Conservation (phyloP, 1,140 invertebrate species). For the Cataglyphis hispanica region DNA sequence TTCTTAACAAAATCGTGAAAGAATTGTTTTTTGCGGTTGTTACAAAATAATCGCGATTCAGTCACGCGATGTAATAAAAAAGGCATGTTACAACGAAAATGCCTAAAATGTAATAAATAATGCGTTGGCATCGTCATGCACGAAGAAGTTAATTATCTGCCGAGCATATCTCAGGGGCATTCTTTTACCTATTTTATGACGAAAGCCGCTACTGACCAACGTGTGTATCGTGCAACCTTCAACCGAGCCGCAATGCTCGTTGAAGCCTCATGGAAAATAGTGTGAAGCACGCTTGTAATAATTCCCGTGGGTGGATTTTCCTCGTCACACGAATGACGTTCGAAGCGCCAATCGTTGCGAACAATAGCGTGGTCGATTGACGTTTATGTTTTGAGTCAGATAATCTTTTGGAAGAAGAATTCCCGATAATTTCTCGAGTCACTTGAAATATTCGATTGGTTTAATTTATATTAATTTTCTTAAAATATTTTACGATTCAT, state of each 20-base stretch:
- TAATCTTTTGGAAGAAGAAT: background rate
- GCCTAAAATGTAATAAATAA: background rate
- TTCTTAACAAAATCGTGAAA: slow-evolving; percentile 13
- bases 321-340: slow-evolving; percentile 37
- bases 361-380: background rate
- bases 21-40: background rate
- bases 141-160: slow-evolving; percentile 26
- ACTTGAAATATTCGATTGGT: background rate
- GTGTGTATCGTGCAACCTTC: slow-evolving; percentile 46
- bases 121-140: background rate
- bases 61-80: background rate
- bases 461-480: too few species aligned
- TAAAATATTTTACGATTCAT: background rate
- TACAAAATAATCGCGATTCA: background rate
- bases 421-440: background rate
- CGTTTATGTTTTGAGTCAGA: slow-evolving; percentile 12
- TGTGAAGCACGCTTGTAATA: slow-evolving; percentile 27
- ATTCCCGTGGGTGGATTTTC: slow-evolving; percentile 42
- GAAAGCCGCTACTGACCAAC: slow-evolving; percentile 30
- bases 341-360: background rate
- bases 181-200: slow-evolving; percentile 32
- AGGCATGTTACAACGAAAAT: background rate
- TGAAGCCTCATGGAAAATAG: slow-evolving; percentile 33
- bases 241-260: background rate
- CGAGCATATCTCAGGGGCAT: slow-evolving; percentile 28